phyloP scores from a whole-genome alignment of 2,888 invertebrate genomes.

The Troides helena region DNA sequence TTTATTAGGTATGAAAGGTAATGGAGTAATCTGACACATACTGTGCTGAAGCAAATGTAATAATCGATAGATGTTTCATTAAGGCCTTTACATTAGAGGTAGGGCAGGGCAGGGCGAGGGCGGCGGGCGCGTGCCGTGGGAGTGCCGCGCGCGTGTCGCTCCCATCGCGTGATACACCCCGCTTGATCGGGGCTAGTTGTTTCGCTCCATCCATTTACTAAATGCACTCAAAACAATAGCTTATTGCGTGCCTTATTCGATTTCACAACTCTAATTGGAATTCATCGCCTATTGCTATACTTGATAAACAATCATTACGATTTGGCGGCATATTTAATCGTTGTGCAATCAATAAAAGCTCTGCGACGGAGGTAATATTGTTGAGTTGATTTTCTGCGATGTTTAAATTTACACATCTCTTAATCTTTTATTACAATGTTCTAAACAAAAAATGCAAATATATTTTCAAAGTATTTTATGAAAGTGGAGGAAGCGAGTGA shows the following conservation, averaged over 20 bases:
- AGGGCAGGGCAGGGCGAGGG: slow-evolving; percentile 39
- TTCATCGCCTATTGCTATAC: slow-evolving; percentile 14
- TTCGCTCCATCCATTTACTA: slow-evolving; percentile 44
- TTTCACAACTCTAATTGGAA: slow-evolving; percentile 34
- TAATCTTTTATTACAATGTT: too few species aligned
- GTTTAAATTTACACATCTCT: background rate
- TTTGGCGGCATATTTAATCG: background rate
- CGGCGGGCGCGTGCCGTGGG: slow-evolving; percentile 72
- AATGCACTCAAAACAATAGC: slow-evolving; percentile 43
- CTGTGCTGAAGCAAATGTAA: slow-evolving; percentile 7
- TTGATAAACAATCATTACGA: slow-evolving; percentile 17
- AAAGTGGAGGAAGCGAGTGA: too few species aligned
- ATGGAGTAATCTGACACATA: background rate
- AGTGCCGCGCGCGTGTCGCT: slow-evolving; percentile 77
- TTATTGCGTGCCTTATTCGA: slow-evolving; percentile 33
- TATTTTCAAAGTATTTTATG: too few species aligned
- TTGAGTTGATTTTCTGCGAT: background rate
- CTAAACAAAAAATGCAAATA: too few species aligned
- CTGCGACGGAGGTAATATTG: background rate
- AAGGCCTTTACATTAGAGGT: slow-evolving; percentile 45
- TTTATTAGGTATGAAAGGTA: background rate
- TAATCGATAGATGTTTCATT: slow-evolving; percentile 38
- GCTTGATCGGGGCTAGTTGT: slow-evolving; percentile 52
- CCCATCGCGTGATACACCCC: slow-evolving; percentile 73
- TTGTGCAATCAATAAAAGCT: background rate